Percentiles rank a stretch among this genome's conserved stretches.
Conservation (phyloP, 2,888 invertebrate genomes). For the Ormyrus nitidulus region DNA sequence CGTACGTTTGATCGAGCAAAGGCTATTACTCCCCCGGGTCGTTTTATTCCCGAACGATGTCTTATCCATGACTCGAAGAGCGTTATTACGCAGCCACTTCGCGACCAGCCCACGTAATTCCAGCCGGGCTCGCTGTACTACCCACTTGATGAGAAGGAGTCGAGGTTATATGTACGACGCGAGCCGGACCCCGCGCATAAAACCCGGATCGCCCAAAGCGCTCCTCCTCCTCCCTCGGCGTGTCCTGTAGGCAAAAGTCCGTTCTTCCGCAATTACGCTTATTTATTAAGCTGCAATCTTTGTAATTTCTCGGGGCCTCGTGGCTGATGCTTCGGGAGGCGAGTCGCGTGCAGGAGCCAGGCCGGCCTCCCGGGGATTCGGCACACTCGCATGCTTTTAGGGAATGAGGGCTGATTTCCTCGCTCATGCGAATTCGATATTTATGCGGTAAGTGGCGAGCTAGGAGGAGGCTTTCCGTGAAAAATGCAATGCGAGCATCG, state of each 20-base stretch:
- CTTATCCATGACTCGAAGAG: constrained; percentile 63
- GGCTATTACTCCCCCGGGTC: constrained; percentile 63
- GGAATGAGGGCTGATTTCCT: constrained; percentile 35
- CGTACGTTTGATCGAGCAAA: constrained; percentile 37
- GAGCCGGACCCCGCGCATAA: neutral
- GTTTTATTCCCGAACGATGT: constrained; percentile 65
- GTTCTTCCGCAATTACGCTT: constrained; percentile 11
- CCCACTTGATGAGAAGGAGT: constrained; percentile 3
- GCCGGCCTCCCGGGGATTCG: neutral
- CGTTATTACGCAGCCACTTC: constrained; percentile 56
- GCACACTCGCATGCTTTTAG: constrained; percentile 43
- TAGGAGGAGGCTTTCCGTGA: neutral
- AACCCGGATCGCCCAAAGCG: neutral
- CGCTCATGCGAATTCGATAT: constrained; percentile 37
- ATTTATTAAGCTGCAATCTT: constrained; percentile 41
- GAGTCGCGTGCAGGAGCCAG: constrained; percentile 22
- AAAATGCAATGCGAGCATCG: constrained; percentile 30
- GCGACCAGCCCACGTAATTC: constrained; percentile 22
- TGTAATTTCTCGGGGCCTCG: constrained; percentile 18
- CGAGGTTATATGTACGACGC: neutral
- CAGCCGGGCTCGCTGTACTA: neutral
- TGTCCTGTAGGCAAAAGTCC: neutral
- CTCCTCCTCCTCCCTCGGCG: neutral
- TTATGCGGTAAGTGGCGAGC: constrained; percentile 21
- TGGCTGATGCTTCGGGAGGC: constrained; percentile 6